Percentiles rank a stretch among this genome's conserved stretches.
Conservation (phyloP, 1,140 invertebrate genomes). For the Radopholus similis region DNA sequence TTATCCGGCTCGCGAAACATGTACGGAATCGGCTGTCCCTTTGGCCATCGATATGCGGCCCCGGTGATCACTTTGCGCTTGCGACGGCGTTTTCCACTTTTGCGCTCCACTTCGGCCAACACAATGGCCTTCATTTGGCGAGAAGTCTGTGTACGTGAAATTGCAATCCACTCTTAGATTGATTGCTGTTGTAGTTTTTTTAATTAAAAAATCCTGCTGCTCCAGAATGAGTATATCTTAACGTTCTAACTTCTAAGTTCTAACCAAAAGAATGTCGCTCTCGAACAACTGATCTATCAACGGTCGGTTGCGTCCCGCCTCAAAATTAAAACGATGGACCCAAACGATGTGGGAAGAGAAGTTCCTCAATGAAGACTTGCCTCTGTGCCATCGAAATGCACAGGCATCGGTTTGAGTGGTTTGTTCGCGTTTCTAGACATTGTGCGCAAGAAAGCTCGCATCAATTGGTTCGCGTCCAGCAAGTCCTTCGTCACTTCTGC, state of each 20-base stretch:
- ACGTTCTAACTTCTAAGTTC: no score
- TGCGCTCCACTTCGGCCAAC: slow-evolving; percentile 46
- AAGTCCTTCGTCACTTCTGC: slow-evolving; percentile 21
- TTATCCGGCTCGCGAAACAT: slow-evolving; percentile 47
- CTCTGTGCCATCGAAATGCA: slow-evolving; percentile 37
- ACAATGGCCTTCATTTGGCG: slow-evolving; percentile 49
- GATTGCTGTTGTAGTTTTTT: no score
- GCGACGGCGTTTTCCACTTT: slow-evolving; percentile 24
- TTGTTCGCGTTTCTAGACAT: slow-evolving; percentile 36
- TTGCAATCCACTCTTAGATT: no score
- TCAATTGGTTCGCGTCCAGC: slow-evolving; percentile 38
- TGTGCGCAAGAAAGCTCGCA: slow-evolving; percentile 44
- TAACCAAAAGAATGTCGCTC: slow-evolving; percentile 43
- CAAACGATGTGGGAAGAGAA: no score
- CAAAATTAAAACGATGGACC: no score
- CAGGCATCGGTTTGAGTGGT: slow-evolving; percentile 39
- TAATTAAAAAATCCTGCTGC: no score
- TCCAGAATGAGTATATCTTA: no score
- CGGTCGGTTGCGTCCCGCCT: slow-evolving; percentile 36
- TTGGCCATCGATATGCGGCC: slow-evolving; percentile 50
- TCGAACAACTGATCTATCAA: slow-evolving; percentile 50
- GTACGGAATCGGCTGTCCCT: slow-evolving; percentile 49
- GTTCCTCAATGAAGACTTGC: no score
- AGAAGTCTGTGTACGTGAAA: no score
- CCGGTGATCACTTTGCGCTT: slow-evolving; percentile 58